Conservation (phyloP, 1,140 invertebrate genomes). For the Thrips palmi region DNA sequence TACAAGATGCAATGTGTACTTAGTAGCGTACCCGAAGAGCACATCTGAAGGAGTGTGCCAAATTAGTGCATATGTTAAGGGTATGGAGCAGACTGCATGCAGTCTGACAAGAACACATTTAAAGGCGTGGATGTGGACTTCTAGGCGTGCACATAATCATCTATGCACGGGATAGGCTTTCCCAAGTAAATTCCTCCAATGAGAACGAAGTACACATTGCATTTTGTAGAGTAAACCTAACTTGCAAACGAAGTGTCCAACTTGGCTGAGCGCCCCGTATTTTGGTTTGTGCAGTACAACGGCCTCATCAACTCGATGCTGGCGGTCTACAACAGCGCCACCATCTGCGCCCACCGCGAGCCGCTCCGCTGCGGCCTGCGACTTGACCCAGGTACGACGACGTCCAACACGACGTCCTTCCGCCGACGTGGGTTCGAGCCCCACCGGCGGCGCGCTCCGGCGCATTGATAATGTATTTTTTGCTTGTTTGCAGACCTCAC, state of each 20-base stretch:
- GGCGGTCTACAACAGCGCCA: conserved; percentile 69
- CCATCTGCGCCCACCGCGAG: conserved; percentile 65
- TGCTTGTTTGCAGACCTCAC: conserved; percentile 24
- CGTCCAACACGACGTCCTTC: conserved; percentile 33
- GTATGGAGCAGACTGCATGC: neutral
- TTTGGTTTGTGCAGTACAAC: conserved; percentile 49
- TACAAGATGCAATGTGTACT: too few species aligned
- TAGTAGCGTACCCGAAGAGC: too few species aligned
- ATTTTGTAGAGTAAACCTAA: too few species aligned
- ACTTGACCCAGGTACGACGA: conserved; percentile 69
- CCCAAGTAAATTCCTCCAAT: too few species aligned
- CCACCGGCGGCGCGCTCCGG: neutral
- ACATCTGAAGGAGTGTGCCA: too few species aligned
- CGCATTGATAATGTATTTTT: conserved; percentile 15
- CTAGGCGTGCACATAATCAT: too few species aligned
- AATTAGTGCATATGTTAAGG: conserved; percentile 2
- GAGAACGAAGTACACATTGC: too few species aligned
- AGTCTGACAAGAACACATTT: too few species aligned
- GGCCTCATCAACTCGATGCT: conserved; percentile 73
- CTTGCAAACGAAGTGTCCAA: conserved; percentile 1
- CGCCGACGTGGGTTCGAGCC: neutral
- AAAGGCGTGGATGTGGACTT: too few species aligned
- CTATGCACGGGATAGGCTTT: too few species aligned
- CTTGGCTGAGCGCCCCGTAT: conserved; percentile 7
- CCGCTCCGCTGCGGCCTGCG: conserved; percentile 60